Percentiles rank a stretch among this genome's conserved stretches.
phyloP scores from a whole-genome alignment of 2,113 vertebrate species.

The Lipotes vexillifer region DNA sequence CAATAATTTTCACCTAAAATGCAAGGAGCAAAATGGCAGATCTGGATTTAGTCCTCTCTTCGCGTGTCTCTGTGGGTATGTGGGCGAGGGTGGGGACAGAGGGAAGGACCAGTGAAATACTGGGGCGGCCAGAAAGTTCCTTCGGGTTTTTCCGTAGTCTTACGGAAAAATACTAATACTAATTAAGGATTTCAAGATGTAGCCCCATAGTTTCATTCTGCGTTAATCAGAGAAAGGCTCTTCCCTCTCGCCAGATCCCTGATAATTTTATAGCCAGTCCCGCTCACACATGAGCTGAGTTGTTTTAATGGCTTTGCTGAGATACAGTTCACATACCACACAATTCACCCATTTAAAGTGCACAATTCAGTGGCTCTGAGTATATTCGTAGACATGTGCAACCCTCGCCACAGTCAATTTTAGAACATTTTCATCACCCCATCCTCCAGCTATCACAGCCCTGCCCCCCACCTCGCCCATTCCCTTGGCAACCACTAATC shows the following conservation, averaged over 20 bases:
- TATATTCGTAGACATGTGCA: fast-evolving
- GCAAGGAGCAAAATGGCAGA: background rate
- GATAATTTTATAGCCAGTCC: too few relatives aligned
- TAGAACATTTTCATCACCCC: background rate
- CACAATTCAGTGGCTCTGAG: background rate
- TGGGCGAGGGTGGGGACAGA: fast-evolving
- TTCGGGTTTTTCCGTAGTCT: too few relatives aligned
- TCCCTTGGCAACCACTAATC: fast-evolving
- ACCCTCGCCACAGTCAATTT: background rate
- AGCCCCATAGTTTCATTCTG: background rate
- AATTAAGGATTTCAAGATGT: too few relatives aligned
- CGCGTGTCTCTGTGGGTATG: fast-evolving
- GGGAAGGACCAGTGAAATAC: background rate
- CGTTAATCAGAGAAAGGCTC: background rate
- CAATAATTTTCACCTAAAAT: background rate
- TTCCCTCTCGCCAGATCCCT: background rate
- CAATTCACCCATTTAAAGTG: background rate
- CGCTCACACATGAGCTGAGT: background rate
- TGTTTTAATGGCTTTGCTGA: background rate
- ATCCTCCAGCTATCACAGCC: fast-evolving
- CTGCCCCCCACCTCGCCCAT: background rate
- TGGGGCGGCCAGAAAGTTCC: too few relatives aligned
- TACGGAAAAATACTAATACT: too few relatives aligned
- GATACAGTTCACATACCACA: background rate
- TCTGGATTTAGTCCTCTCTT: too few relatives aligned